A percentile compares a stretch with the other conserved stretches of the same genome.
phyloP scores from a whole-genome alignment of 2,113 vertebrate species.

The Tenebrosternarchus preto region DNA sequence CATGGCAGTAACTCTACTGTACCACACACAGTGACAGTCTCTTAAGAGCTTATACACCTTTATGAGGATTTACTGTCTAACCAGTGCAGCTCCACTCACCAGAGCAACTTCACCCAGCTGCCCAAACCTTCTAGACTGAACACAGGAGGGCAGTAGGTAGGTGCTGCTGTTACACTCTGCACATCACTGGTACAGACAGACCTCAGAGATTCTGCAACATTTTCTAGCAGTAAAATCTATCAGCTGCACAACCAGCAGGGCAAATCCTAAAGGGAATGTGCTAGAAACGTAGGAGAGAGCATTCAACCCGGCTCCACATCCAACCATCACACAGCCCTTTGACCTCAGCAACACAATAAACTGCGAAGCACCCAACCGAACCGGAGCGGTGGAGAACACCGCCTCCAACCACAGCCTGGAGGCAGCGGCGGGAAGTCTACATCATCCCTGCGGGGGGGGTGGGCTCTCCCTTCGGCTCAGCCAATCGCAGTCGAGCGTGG shows the following conservation, averaged over 20 bases:
- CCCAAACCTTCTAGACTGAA: neutral
- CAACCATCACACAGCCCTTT: neutral
- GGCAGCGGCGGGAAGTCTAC: neutral
- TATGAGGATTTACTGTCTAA: neutral
- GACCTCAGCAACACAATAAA: neutral
- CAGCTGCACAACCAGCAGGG: neutral
- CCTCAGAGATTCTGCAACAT: neutral
- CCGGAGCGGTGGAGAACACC: neutral
- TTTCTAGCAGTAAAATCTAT: neutral
- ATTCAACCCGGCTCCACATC: neutral
- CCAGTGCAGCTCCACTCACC: neutral
- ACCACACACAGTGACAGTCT: too few relatives aligned
- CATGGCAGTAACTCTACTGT: too few relatives aligned
- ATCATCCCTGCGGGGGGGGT: neutral
- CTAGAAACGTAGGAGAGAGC: neutral
- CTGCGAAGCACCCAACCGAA: too few relatives aligned
- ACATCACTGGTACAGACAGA: neutral
- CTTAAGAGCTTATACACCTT: too few relatives aligned
- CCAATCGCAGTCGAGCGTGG: neutral
- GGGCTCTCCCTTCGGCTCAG: conserved; percentile 10
- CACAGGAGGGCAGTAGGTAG: too few relatives aligned
- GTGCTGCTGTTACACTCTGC: neutral
- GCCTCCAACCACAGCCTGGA: neutral
- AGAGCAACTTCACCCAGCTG: neutral
- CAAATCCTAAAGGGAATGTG: neutral